These are phyloP conservation scores for Crypturellus tataupa DNA, from an alignment of 2,797 vertebrate species.

Conservation along the genomic window DNA sequence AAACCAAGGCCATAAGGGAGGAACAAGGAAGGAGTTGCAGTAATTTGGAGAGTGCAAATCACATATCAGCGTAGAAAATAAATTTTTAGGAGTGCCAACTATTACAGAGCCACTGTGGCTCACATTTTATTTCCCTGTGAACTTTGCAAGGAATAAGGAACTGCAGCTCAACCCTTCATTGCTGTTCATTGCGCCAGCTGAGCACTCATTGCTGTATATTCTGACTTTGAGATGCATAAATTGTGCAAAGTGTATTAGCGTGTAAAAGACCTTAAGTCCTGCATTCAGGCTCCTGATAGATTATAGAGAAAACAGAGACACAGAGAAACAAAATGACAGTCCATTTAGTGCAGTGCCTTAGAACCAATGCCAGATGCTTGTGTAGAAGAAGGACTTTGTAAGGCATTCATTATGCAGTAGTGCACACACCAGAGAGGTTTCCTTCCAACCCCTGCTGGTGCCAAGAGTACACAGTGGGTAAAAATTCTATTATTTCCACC, in stretches of 20 bases:
- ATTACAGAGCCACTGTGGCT: background rate
- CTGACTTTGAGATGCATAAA: background rate
- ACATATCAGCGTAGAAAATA: background rate
- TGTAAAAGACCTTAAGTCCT: background rate
- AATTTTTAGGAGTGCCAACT: too few relatives aligned
- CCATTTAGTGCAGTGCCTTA: background rate
- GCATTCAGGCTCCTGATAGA: background rate
- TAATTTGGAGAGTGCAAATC: background rate
- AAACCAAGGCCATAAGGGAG: background rate
- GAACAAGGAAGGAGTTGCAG: background rate
- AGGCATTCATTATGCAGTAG: background rate
- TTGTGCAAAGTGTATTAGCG: background rate
- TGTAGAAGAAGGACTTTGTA: background rate
- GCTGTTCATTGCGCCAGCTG: background rate
- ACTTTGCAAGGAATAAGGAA: background rate
- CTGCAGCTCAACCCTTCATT: background rate
- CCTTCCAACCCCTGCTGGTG: background rate
- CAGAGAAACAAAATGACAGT: background rate
- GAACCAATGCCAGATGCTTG: background rate
- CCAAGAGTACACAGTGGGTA: background rate
- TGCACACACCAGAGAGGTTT: background rate
- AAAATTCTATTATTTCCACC: background rate
- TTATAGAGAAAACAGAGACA: too few relatives aligned
- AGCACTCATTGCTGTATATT: background rate
- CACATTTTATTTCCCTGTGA: background rate